Evolutionary conservation across 2,797 vertebrate genomes (phyloP), one percentile per base, ranked within the genome.

Genomic region (Dipus sagitta): DNA sequence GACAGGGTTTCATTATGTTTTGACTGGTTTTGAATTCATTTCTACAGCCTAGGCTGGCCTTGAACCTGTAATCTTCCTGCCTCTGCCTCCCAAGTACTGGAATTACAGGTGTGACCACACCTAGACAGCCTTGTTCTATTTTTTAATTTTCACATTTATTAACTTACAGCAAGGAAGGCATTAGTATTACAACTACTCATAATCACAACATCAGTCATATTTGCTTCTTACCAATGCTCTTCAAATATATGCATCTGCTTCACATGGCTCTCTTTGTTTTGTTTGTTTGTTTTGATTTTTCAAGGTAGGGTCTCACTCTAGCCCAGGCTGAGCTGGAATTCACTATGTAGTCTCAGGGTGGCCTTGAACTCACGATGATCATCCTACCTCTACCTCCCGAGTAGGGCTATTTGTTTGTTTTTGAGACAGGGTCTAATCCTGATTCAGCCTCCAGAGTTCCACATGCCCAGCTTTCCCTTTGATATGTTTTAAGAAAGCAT

Each of bases 131-230:
- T 64, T 64, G 62, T 18, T 23, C 21, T 64, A 2, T 64, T 64
- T 42, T 74, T 15, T 11, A 32, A 64, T 58, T 85, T 88, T 81
- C 28, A 74, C 10, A 80, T 88, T 74, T 85, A n/a, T 72, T 75
- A 91, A 79, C 9, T 64, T 83, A 65, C 14, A 32, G 9, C 23
- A 23, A 84, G 52, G 84, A 79, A 47, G 3, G 15, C 3, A 74
- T 90, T 87, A 86, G 24, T 32, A 47, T 64, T 85, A 79, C 89
- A 79, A 70, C 5, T 91, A 81, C 68, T 34, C 47, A 6, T 34
- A 81, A 90, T 42, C 77, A 81, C 80, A 78, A 81, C 80, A 78
- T 88, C 21, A 92, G 47, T 84, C 75, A 87, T 86, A 92, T 86
- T 42, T 52, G 80, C 65, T 82, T 92, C 65, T 65, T 24, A 71